Conservation (phyloP, 2,888 invertebrate species). For the Gastrophysa polygoni region DNA sequence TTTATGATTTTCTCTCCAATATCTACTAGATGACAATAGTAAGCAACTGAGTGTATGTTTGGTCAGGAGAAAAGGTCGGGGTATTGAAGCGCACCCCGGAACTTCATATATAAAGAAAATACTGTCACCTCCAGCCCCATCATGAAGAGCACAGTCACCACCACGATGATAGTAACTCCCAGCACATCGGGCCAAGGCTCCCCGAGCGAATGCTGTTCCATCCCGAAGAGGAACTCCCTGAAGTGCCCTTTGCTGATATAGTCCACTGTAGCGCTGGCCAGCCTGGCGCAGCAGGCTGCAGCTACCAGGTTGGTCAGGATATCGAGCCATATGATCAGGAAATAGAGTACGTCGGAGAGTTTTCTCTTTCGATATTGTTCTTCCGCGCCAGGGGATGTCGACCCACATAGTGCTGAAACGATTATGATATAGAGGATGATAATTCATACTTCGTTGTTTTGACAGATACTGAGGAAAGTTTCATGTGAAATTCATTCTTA, state of each 20-base stretch:
- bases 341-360: conserved; percentile 62
- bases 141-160: conserved; percentile 68
- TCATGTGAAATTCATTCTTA: too few species aligned
- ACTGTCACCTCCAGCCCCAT: conserved; percentile 65
- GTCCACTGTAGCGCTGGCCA: conserved; percentile 68
- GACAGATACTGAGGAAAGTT: too few species aligned
- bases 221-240: conserved; percentile 66
- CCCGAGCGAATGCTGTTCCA: conserved; percentile 64
- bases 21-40: too few species aligned
- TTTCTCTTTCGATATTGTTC: conserved; percentile 55
- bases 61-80: too few species aligned
- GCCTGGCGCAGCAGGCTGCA: conserved; percentile 66
- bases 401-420: conserved; percentile 49
- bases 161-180: conserved; percentile 66
- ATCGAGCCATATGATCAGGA: conserved; percentile 66
- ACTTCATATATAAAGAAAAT: too few species aligned
- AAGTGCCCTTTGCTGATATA: conserved; percentile 66
- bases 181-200: conserved; percentile 70
- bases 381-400: conserved; percentile 37
- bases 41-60: too few species aligned
- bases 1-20: too few species aligned
- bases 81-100: too few species aligned
- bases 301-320: conserved; percentile 66
- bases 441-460: too few species aligned
- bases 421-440: too few species aligned